phyloP scores from a whole-genome alignment of 2,113 vertebrate species.

The Cricetomys ansorgei region DNA sequence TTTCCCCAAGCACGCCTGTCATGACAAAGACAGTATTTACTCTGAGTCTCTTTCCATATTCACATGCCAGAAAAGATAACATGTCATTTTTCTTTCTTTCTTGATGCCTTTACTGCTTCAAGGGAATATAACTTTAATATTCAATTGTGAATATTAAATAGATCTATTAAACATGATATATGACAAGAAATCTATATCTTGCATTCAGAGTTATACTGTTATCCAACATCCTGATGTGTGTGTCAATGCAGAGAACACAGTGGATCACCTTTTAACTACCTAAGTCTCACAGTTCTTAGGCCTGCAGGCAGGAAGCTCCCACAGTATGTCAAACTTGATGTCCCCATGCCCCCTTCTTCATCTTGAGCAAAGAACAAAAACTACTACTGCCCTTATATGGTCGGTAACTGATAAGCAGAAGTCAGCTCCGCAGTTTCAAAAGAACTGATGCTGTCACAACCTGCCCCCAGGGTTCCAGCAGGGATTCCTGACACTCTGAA shows the following conservation, averaged over 20 bases:
- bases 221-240: conserved; percentile 68
- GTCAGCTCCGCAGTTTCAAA: conserved; percentile 38
- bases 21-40: conserved; percentile 72
- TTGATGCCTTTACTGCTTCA: conserved; percentile 74
- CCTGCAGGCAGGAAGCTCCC: conserved; percentile 14
- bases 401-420: conserved; percentile 48
- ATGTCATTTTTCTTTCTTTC: conserved; percentile 79
- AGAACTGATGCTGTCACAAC: conserved; percentile 43
- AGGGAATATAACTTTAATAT: conserved; percentile 81
- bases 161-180: conserved; percentile 79
- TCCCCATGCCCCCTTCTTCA: neutral
- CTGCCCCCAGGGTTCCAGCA: conserved; percentile 12
- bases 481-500: neutral
- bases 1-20: conserved; percentile 63
- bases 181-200: conserved; percentile 76
- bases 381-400: neutral
- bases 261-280: conserved; percentile 55
- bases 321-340: conserved; percentile 7
- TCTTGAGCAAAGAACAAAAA: conserved; percentile 36
- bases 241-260: conserved; percentile 69
- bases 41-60: conserved; percentile 63
- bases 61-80: conserved; percentile 69
- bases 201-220: conserved; percentile 71
- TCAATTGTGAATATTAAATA: conserved; percentile 79
- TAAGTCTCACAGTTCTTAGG: conserved; percentile 36